A percentile compares a stretch with the other conserved stretches of the same genome.
Evolutionary conservation across 2,888 invertebrate genomes (phyloP).

Genomic region (Ametastegia equiseti): DNA sequence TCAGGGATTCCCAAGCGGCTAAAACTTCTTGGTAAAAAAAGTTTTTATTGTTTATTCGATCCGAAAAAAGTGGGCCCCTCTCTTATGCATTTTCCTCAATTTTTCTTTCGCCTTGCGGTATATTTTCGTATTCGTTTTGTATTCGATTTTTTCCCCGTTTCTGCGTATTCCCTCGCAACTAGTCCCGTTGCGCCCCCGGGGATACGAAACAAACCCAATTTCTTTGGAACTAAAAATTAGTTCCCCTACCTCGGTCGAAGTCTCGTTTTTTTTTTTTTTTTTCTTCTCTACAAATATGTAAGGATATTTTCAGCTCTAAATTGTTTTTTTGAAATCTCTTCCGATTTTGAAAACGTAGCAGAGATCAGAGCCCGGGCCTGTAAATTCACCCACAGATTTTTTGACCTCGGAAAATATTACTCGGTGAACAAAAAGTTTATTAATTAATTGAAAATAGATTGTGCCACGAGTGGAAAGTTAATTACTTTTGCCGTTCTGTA

Average conservation of each 20-base stretch:
- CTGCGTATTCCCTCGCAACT: neutral
- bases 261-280: conserved; percentile 46
- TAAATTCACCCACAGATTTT: too few species aligned
- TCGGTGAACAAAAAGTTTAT: too few species aligned
- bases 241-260: conserved; percentile 48
- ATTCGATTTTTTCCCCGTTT: neutral
- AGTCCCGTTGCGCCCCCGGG: neutral
- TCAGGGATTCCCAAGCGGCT: conserved; percentile 55
- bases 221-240: conserved; percentile 64
- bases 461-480: too few species aligned
- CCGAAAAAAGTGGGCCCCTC: conserved; percentile 23
- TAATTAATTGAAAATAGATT: too few species aligned
- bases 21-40: conserved; percentile 60
- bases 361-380: too few species aligned
- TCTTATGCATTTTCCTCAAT: neutral
- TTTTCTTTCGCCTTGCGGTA: too few species aligned
- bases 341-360: too few species aligned
- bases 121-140: too few species aligned
- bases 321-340: too few species aligned
- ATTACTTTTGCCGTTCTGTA: too few species aligned
- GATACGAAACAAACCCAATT: conserved; percentile 53
- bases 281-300: conserved; percentile 44
- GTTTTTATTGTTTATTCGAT: conserved; percentile 66
- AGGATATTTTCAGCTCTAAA: too few species aligned
- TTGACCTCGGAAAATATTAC: too few species aligned